Evolutionary conservation across 2,888 invertebrate genomes (phyloP).

Genomic region (Hyposoter dolosus): DNA sequence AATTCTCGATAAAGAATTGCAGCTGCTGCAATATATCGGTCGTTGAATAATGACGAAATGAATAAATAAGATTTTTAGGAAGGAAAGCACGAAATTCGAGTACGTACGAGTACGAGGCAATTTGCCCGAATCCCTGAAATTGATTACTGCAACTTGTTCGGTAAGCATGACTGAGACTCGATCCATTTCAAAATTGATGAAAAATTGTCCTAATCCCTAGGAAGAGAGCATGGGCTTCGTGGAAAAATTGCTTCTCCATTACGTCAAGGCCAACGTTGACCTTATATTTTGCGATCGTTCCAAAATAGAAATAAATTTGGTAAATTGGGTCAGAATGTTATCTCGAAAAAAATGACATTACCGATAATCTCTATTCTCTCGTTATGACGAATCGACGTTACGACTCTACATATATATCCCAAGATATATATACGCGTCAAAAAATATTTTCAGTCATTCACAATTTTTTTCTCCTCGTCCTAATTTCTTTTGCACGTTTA

Average conservation of each 20-base stretch:
- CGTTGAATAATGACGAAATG: background rate
- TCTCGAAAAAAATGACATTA: background rate
- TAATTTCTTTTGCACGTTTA: background rate
- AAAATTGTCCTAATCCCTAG: background rate
- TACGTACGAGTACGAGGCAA: background rate
- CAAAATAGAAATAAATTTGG: slow-evolving; percentile 2
- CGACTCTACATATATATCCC: background rate
- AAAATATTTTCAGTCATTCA: background rate
- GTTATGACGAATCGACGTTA: background rate
- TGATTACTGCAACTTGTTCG: background rate
- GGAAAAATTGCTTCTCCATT: background rate
- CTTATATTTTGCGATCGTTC: background rate
- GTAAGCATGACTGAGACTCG: background rate
- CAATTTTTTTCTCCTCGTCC: background rate
- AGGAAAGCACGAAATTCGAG: background rate
- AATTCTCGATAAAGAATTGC: background rate
- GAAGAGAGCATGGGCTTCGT: background rate
- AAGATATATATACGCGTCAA: background rate
- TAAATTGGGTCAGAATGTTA: slow-evolving; percentile 8
- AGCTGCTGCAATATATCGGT: slow-evolving; percentile 8
- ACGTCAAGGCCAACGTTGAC: background rate
- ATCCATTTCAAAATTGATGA: background rate
- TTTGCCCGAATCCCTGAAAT: background rate
- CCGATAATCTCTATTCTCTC: slow-evolving; percentile 12
- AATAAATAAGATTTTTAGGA: background rate